These are phyloP conservation scores for Tragelaphus eurycerus DNA, from an alignment of 2,797 vertebrate genomes.

Conservation along the genomic window DNA sequence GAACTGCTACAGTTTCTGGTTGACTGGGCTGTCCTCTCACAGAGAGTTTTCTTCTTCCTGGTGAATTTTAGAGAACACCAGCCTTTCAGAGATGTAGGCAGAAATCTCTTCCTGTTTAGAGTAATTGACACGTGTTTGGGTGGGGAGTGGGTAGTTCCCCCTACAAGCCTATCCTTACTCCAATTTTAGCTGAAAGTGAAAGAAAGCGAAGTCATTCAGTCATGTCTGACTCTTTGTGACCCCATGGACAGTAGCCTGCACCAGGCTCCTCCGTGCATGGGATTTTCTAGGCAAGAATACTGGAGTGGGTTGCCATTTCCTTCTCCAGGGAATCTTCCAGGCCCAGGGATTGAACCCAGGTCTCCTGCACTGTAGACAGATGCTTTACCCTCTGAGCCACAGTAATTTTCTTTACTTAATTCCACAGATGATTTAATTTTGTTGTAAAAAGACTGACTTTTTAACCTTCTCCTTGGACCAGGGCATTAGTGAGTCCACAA, in stretches of 20 bases:
- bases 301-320: too few relatives aligned
- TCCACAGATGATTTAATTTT: conserved; percentile 29
- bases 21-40: background rate
- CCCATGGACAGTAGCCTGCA: too few relatives aligned
- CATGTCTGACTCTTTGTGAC: too few relatives aligned
- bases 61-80: background rate
- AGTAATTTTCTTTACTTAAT: background rate
- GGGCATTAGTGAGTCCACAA: background rate
- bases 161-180: background rate
- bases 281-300: too few relatives aligned
- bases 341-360: too few relatives aligned
- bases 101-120: background rate
- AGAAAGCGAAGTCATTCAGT: too few relatives aligned
- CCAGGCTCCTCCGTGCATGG: too few relatives aligned
- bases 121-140: background rate
- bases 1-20: background rate
- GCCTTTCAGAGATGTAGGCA: background rate
- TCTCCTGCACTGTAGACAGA: too few relatives aligned
- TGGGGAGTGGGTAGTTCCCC: background rate
- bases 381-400: too few relatives aligned
- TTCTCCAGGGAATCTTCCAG: too few relatives aligned
- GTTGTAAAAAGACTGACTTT: background rate
- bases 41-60: background rate
- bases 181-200: background rate
- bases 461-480: background rate